Conservation (phyloP, 1,140 invertebrate species). For the Coenobita brevimanus region DNA sequence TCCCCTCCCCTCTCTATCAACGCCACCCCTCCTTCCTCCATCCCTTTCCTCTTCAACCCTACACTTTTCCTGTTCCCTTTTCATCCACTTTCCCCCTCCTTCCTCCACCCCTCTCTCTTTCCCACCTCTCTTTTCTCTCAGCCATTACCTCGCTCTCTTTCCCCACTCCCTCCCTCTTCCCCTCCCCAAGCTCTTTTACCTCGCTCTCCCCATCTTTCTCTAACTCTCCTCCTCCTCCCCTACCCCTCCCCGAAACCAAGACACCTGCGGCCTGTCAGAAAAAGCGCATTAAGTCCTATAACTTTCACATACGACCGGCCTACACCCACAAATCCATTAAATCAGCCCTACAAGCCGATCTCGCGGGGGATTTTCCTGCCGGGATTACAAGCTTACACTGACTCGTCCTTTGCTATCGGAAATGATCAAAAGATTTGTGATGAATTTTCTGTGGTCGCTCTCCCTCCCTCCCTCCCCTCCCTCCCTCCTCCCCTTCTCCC, state of each 20-base stretch:
- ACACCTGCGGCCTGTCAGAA: conserved; percentile 21
- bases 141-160: background rate
- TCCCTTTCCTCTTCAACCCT: too few species aligned
- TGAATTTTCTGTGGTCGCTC: conserved; percentile 49
- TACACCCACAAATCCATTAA: conserved; percentile 56
- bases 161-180: background rate
- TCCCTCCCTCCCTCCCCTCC: background rate
- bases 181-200: background rate
- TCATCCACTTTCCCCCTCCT: too few species aligned
- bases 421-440: conserved; percentile 62
- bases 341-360: conserved; percentile 59
- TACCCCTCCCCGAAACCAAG: background rate
- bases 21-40: too few species aligned
- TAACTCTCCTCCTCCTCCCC: background rate
- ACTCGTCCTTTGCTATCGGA: conserved; percentile 51
- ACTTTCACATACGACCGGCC: conserved; percentile 57
- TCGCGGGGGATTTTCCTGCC: conserved; percentile 35
- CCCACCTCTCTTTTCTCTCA: background rate
- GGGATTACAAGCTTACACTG: conserved; percentile 57
- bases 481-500: background rate
- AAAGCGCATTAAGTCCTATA: conserved; percentile 55
- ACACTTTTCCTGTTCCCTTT: too few species aligned
- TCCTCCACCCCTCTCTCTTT: background rate
- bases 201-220: background rate
- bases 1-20: too few species aligned